Conservation (phyloP, 2,797 vertebrate genomes). For the Lutjanus campechanus region DNA sequence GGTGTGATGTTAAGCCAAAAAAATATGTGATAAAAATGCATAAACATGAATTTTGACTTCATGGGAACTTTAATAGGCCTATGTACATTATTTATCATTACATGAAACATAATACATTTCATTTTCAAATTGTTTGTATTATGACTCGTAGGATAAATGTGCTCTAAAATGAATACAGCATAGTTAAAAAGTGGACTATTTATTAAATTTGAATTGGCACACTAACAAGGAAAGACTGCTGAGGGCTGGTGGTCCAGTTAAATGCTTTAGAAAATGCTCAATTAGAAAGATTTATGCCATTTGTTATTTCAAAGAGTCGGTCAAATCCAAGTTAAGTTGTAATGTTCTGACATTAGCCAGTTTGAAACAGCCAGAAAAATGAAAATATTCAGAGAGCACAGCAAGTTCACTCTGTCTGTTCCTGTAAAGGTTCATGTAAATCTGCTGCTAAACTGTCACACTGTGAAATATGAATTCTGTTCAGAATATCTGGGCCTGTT, state of each 20-base stretch:
- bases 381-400: neutral
- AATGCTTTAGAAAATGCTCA: slow-evolving; percentile 25
- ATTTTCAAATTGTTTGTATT: slow-evolving; percentile 7
- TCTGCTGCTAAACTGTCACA: neutral
- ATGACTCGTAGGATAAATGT: neutral
- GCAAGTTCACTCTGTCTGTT: neutral
- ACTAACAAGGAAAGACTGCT: neutral
- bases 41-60: too few species aligned
- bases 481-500: neutral
- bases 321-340: slow-evolving; percentile 2
- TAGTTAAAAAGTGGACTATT: neutral
- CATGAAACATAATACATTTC: neutral
- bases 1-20: too few species aligned
- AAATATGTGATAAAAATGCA: too few species aligned
- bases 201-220: slow-evolving; percentile 24
- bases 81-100: neutral
- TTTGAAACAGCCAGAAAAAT: neutral
- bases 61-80: too few species aligned
- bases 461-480: slow-evolving; percentile 9
- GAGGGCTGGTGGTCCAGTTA: neutral
- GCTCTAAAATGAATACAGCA: neutral
- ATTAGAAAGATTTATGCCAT: slow-evolving; percentile 11
- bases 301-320: neutral
- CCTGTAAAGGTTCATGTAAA: neutral
- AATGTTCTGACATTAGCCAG: neutral